These are phyloP conservation scores for Epinotia demarniana DNA, from an alignment of 2,888 invertebrate species.

Conservation along the genomic window DNA sequence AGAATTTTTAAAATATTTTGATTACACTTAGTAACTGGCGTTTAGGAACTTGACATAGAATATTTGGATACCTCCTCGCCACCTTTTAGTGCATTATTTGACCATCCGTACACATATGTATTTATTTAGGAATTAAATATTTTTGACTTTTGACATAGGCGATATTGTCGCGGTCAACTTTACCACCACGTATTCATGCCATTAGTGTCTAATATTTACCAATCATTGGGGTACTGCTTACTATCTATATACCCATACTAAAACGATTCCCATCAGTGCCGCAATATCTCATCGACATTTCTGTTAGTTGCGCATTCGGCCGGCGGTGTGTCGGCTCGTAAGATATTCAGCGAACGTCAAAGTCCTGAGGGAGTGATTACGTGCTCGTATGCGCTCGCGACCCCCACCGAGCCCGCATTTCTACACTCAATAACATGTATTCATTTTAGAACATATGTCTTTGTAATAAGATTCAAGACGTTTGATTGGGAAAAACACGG, in stretches of 20 bases:
- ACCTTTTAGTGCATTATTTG: no score
- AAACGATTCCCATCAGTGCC: background rate
- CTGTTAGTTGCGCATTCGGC: slow-evolving; percentile 29
- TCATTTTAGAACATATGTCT: background rate
- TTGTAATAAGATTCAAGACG: slow-evolving; percentile 3
- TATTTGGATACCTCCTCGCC: no score
- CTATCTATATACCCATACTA: slow-evolving; percentile 6
- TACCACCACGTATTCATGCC: no score
- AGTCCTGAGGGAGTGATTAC: slow-evolving; percentile 66
- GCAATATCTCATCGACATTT: slow-evolving; percentile 33
- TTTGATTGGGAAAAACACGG: background rate
- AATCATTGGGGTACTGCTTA: background rate
- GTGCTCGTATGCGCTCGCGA: slow-evolving; percentile 63
- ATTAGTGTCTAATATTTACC: background rate
- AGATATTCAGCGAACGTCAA: slow-evolving; percentile 66
- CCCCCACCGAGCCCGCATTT: slow-evolving; percentile 46
- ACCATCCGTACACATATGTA: no score
- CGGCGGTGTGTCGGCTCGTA: slow-evolving; percentile 54
- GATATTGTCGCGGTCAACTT: no score
- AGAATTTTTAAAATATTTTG: no score
- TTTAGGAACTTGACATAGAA: no score
- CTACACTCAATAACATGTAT: slow-evolving; percentile 4
- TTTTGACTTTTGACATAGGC: no score
- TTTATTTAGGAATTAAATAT: no score
- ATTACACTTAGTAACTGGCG: no score